Percentiles rank a stretch among this genome's conserved stretches.
Evolutionary conservation across 2,113 vertebrate genomes (phyloP).

Genomic region (Gymnarchus niloticus): DNA sequence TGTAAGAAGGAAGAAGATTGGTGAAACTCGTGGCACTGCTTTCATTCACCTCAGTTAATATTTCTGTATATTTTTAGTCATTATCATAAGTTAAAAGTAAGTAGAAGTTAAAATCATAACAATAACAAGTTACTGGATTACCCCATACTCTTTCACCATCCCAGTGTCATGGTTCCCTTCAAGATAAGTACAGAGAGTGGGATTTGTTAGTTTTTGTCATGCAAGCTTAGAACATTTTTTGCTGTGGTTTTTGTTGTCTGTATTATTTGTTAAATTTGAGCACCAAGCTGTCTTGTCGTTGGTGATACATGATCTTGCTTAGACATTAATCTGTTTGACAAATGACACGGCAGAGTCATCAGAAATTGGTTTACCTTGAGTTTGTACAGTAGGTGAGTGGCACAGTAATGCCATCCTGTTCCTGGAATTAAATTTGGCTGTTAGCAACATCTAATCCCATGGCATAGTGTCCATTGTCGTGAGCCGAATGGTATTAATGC

Average conservation of each 20-base stretch:
- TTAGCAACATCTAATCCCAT: background rate
- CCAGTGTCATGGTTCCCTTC: too few species aligned
- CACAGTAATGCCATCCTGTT: background rate
- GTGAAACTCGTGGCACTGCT: background rate
- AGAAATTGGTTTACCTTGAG: conserved; percentile 29
- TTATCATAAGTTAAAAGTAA: too few species aligned
- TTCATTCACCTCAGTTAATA: background rate
- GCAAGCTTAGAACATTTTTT: too few species aligned
- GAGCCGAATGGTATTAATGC: background rate
- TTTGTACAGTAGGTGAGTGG: background rate
- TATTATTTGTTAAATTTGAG: background rate
- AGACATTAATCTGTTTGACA: conserved; percentile 45
- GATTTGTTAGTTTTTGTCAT: too few species aligned
- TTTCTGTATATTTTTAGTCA: background rate
- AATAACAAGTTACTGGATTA: background rate
- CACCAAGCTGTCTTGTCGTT: conserved; percentile 36
- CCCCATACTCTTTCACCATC: too few species aligned
- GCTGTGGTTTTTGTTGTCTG: too few species aligned
- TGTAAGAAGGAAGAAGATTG: background rate
- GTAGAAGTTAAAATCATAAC: too few species aligned
- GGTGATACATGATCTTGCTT: conserved; percentile 37
- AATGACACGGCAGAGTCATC: conserved; percentile 38
- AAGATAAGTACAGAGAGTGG: too few species aligned
- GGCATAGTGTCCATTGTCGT: background rate
- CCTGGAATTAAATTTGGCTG: background rate